phyloP scores from a whole-genome alignment of 2,888 invertebrate genomes.

The Ceramica pisi region DNA sequence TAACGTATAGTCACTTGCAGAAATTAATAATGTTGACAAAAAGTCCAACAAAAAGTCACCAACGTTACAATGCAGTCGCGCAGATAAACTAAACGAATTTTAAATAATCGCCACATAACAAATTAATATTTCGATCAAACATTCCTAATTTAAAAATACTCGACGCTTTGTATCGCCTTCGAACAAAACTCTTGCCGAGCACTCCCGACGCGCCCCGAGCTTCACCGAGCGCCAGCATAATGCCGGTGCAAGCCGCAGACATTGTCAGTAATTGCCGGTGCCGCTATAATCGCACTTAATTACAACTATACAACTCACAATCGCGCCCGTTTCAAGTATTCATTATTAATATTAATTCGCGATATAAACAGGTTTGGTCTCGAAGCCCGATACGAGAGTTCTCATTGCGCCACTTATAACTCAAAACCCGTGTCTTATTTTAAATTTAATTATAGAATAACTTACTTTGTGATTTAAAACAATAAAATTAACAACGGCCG shows the following conservation, averaged over 20 bases:
- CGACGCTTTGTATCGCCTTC: slow-evolving; percentile 44
- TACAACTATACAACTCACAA: slow-evolving; percentile 87
- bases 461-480: slow-evolving; percentile 68
- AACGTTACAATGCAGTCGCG: slow-evolving; percentile 50
- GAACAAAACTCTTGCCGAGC: slow-evolving; percentile 52
- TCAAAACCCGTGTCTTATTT: slow-evolving; percentile 74
- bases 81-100: slow-evolving; percentile 33
- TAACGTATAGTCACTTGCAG: slow-evolving; percentile 50
- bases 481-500: slow-evolving; percentile 56
- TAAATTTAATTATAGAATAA: slow-evolving; percentile 74
- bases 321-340: slow-evolving; percentile 87
- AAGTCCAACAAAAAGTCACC: slow-evolving; percentile 46
- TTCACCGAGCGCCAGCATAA: slow-evolving; percentile 62
- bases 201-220: slow-evolving; percentile 59
- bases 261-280: slow-evolving; percentile 84
- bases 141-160: slow-evolving; percentile 60
- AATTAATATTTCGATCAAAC: slow-evolving; percentile 53
- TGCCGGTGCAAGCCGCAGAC: slow-evolving; percentile 78
- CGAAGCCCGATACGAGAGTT: slow-evolving; percentile 70
- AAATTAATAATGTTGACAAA: slow-evolving; percentile 64
- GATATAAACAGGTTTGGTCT: slow-evolving; percentile 85
- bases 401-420: slow-evolving; percentile 68
- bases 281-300: slow-evolving; percentile 88
- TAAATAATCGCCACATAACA: slow-evolving; percentile 30
- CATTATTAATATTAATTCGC: slow-evolving; percentile 88